These are phyloP conservation scores for Aurelia aurita DNA, from an alignment of 30 jellyfish, hydroid and myxozoan species.

Conservation along the genomic window DNA sequence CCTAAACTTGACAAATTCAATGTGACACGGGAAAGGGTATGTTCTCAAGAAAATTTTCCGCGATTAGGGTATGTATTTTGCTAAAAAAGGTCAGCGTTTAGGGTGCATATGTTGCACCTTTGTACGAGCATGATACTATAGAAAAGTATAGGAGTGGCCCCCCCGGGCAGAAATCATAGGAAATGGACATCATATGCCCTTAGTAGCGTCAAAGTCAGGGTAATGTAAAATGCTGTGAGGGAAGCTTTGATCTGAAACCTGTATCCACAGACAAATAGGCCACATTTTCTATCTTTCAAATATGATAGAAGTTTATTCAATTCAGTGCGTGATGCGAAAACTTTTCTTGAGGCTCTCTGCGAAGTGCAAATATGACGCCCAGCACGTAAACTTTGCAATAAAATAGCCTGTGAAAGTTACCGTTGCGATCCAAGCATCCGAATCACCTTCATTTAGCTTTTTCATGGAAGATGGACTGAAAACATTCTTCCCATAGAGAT, in stretches of 20 bases:
- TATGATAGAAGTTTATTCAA: not conserved
- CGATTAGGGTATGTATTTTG: too few species aligned
- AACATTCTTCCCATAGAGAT: not conserved
- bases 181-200: not conserved
- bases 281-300: slow-evolving; percentile 26
- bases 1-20: too few species aligned
- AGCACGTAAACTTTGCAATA: slow-evolving; percentile 3
- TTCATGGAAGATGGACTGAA: not conserved
- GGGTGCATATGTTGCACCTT: too few species aligned
- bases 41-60: too few species aligned
- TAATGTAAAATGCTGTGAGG: slow-evolving; percentile 2
- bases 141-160: too few species aligned
- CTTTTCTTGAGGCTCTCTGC: slow-evolving; percentile 17
- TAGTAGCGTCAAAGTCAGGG: not conserved
- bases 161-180: too few species aligned
- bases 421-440: not conserved
- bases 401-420: not conserved
- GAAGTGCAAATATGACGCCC: slow-evolving; percentile 1
- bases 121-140: too few species aligned
- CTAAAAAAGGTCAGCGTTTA: too few species aligned
- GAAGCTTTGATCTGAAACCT: slow-evolving; percentile 19
- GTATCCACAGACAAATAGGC: slow-evolving; percentile 24
- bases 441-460: not conserved
- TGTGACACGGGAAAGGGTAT: too few species aligned
- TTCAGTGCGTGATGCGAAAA: slow-evolving; percentile 17